Evolutionary conservation across 2,113 vertebrate species (phyloP), one percentile per base, ranked within the genome.

Genomic region (Cercopithecus mona): DNA sequence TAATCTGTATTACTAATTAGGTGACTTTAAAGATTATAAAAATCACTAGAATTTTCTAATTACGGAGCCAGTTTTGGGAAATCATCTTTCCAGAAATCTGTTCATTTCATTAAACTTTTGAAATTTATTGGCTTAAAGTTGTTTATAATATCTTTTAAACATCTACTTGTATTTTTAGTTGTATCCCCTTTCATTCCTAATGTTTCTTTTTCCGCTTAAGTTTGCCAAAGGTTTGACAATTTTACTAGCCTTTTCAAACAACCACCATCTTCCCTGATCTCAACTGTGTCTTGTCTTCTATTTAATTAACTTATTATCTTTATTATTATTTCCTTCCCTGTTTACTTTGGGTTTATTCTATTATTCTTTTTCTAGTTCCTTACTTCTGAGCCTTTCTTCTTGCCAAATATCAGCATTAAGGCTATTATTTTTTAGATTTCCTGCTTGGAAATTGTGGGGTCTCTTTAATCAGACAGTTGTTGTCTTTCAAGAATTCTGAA

Each of bases 401-500:
- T 79, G 4, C 52, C 72, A 90, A 55, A 30, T 73, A 48, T 55
- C 12, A 72, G 45, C 22, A 85, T 13, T 32, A 64, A 85, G 64
- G 59, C 48, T 43, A 45, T 17, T 68, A 83, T 48, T 40, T 72
- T 59, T 83, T n/a, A 79, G 8, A 85, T 35, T 61, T 79, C 22
- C 70, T 90, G 25, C 50, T 94, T 55, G 43, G 40, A 23, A 84
- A 72, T 13, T 66, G 30, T 89, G 45, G 66, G 45, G 13, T 11
- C 3, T 81, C 43, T 52, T 93, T 89, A 59, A 94, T 43, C 40
- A 70, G 50, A 88, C n/a, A 20, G 30, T 55, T 80, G n/a, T 22
- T 80, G 25, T 83, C 16, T 90, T 91, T 87, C 17, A 84, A 64
- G 50, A 83, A 32, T 84, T 96, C 45, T 81, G 22, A 96, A 90